Evolutionary conservation across 2,888 invertebrate genomes (phyloP).

Genomic region (Luffia ferchaultella): DNA sequence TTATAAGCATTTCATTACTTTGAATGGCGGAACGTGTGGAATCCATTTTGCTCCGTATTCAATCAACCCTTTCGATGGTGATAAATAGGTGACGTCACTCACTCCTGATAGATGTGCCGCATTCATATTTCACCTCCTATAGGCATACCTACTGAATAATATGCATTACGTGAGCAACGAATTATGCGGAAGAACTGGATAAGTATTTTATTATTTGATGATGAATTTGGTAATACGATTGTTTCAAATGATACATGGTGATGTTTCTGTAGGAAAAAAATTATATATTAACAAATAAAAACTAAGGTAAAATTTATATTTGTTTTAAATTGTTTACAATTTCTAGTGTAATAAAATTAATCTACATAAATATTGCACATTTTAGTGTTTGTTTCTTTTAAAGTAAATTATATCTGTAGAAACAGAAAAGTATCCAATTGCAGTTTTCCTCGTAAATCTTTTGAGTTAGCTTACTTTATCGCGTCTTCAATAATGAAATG

Average conservation of each 20-base stretch:
- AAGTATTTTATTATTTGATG: neutral
- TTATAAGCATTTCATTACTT: neutral
- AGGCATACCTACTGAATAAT: neutral
- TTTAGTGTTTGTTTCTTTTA: no score
- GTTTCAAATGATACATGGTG: neutral
- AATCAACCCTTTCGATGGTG: constrained; percentile 48
- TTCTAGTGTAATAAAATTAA: no score
- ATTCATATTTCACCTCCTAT: neutral
- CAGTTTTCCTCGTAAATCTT: no score
- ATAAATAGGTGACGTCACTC: constrained; percentile 43
- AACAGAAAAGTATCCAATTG: no score
- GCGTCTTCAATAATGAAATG: no score
- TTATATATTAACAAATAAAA: neutral
- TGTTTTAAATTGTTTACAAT: no score
- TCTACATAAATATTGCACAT: no score
- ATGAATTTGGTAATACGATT: neutral
- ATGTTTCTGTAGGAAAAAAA: neutral
- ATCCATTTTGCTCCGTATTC: constrained; percentile 32
- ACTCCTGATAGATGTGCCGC: constrained; percentile 31
- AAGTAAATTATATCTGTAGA: no score
- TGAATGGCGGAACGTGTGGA: constrained; percentile 29
- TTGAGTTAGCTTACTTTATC: no score
- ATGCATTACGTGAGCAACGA: neutral
- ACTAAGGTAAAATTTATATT: no score
- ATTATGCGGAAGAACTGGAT: neutral